These are phyloP conservation scores for Eudasyphora cyanicolor DNA, from an alignment of 2,888 invertebrate genomes.

Conservation along the genomic window DNA sequence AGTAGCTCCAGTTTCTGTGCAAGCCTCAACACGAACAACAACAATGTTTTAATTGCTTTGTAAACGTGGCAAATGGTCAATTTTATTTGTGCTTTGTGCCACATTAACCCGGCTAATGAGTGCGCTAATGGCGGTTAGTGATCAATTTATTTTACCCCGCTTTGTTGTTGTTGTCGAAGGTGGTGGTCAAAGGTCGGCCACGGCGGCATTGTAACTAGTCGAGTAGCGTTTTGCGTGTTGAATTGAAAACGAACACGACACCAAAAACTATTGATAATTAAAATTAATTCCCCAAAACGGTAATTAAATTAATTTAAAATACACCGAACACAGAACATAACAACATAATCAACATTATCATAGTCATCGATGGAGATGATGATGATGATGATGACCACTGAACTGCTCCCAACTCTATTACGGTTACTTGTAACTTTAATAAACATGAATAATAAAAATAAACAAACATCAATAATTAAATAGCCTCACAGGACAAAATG, in stretches of 20 bases:
- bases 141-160: constrained; percentile 24
- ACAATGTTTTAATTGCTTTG: constrained; percentile 20
- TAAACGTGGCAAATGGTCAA: constrained; percentile 19
- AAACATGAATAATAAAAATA: constrained; percentile 22
- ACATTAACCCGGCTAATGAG: constrained; percentile 30
- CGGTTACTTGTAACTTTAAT: constrained; percentile 18
- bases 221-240: constrained; percentile 13
- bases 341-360: not conserved
- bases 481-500: not conserved
- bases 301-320: constrained; percentile 49
- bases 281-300: constrained; percentile 48
- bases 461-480: constrained; percentile 27
- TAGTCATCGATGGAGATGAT: not conserved
- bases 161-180: not conserved
- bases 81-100: constrained; percentile 4
- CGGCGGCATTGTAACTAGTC: not conserved
- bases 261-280: constrained; percentile 41
- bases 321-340: constrained; percentile 4
- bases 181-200: not conserved
- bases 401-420: too few species aligned
- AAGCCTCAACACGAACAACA: not conserved
- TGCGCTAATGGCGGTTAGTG: constrained; percentile 17
- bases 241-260: constrained; percentile 8
- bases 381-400: not conserved
- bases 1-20: not conserved